Evolutionary conservation across 2,113 vertebrate species (phyloP), one percentile per base, ranked within the genome.

Genomic region (Halichoerus grypus): DNA sequence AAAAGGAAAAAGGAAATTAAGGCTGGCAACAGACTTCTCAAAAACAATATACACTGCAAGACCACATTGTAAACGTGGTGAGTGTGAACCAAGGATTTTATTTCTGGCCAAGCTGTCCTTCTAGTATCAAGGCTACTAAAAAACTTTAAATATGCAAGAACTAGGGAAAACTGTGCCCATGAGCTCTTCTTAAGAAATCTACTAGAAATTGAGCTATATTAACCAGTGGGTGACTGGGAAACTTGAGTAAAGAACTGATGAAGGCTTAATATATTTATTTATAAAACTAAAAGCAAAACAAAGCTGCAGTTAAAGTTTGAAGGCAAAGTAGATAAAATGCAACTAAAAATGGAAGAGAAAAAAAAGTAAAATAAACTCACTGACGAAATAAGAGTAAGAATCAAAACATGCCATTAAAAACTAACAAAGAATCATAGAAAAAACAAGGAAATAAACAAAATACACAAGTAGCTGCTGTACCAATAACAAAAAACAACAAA

Each of bases 1-100:
- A 63, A 63, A 31, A 31, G 15, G 28, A 33, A 18, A 77, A 93
- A 79, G 49, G 93, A 86, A 93, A 93, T 81, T 72, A 85, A 80
- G 33, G 57, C 55, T 86, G 36, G 39, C 14, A 67, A 67, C 7
- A 91, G 59, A 59, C 28, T 85, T 72, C 55, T 85, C 28, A 81
- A 86, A 28, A 90, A 49, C 2, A 61, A 79, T 14, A 80, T n/a
- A 76, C 1, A 76, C 12, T 79, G 53, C n/a, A 91, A 94, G 53
- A 55, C 53, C 53, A 92, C 24, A 83, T 4, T 33, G 28, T 57
- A 94, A 97, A 79, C 19, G 49, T 51, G 51, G 19, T 39, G 80
- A 72, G 28, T 46, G 13, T 53, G 9, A 95, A 82, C 13, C 49
- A 63, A 84, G 21, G 3, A 90, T 59, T 51, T 93, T 63, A 26